Conservation (phyloP, 2,797 vertebrate species). For the Falco peregrinus region DNA sequence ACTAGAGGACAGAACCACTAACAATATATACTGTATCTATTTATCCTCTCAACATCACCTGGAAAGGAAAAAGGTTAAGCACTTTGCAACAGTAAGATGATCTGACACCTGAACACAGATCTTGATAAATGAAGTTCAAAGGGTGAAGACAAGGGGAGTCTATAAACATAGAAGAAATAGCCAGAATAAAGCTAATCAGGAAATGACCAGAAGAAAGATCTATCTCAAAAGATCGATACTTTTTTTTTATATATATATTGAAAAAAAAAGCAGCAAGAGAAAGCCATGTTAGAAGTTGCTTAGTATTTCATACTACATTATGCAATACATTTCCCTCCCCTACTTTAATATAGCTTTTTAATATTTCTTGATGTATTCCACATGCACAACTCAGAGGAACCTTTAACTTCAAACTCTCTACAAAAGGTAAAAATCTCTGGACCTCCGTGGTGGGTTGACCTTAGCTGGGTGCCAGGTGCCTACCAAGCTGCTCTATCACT, state of each 20-base stretch:
- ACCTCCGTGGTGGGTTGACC: not conserved
- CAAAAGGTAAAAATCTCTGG: not conserved
- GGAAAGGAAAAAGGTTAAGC: not conserved
- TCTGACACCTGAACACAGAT: not conserved
- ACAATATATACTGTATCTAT: not conserved
- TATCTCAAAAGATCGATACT: not conserved
- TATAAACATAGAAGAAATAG: not conserved
- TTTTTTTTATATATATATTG: not conserved
- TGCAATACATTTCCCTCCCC: not conserved
- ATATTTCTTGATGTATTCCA: not conserved
- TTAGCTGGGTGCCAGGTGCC: too few relatives aligned
- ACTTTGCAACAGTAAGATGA: not conserved
- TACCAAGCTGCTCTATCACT: too few relatives aligned
- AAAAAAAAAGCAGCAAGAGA: not conserved
- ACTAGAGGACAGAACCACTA: not conserved
- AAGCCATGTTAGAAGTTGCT: not conserved
- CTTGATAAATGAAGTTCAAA: not conserved
- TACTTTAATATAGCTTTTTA: not conserved
- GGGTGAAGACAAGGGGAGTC: not conserved
- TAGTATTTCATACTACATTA: not conserved
- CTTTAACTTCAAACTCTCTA: not conserved
- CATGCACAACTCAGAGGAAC: not conserved
- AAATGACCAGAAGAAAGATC: not conserved
- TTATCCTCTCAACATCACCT: not conserved
- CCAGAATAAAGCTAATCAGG: not conserved